Base-by-base conservation (phyloP, 1,140 invertebrate species). In the Argopecten irradians region DNA sequence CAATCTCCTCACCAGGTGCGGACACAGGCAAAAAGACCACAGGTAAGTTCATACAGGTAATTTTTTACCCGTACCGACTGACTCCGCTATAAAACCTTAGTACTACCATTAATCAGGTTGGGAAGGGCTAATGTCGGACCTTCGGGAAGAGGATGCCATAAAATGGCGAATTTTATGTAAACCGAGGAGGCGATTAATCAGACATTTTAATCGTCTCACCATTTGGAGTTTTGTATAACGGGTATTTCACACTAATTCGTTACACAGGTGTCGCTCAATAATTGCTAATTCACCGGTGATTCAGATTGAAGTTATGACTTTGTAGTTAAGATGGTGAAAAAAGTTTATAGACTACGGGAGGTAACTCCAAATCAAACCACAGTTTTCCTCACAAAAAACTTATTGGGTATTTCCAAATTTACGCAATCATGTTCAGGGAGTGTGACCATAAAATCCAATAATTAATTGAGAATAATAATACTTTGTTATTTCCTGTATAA, bases 161-260 rank as follows among this genome's bases (percentile, higher is more conserved):
- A 71, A 71, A 71, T 71, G 55, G n/a, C 8, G 55, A 71, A 71
- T 71, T 71, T 71, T 28, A 71, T 71, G 55, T 71, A 71, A 71
- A 71, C 55, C 55, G 28, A 28, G 55, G 55, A 5, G 55, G 55
- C n/a, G 22, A 71, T 71, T 71, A 71, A 71, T 71, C 55, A 71
- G 13, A 0, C 1, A 71, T 71, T 71, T 71, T 71, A 71, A 71
- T 71, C 55, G 55, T 71, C 55, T 71, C 0, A 11, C 55, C 55
- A 71, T 71, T 8, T 11, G 16, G 43, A 46, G 43, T 46, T 46
- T 71, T 71, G n/a, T 71, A 71, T 71, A 5, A 28, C 14, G 55
- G 55, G 22, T 71, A 71, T 71, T 71, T 71, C 55, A 3, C 55
- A 71, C 55, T 71, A 71, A 71, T 11, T 16, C 16, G 55, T 28